Base-by-base conservation (phyloP, 2,888 invertebrate species). In the Hydraecia micacea region DNA sequence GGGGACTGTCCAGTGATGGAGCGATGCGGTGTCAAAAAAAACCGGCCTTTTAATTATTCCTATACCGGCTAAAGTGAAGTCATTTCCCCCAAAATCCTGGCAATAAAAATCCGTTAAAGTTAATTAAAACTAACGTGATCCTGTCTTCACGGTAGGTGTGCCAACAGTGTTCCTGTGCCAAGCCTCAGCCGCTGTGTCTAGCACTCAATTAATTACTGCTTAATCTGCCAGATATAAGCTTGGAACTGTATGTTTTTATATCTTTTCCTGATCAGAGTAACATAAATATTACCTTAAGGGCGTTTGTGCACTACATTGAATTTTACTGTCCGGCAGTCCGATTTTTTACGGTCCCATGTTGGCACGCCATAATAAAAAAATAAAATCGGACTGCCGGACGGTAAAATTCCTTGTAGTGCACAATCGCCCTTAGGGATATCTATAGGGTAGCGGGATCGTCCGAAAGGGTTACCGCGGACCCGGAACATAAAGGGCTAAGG, bases 121-220 rank as follows among this genome's bases (percentile, higher is more conserved):
- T 84, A 80, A 86, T 88, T 86, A 83, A 81, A 83, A 81, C 75
- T 73, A 86, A 88, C 73, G 79, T 65, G 68, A 60, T 79, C 67
- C 71, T 75, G 79, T 83, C 84, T 79, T 79, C 65, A 65, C 1
- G 11, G 62, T 66, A 67, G 80, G 78, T 73, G 78, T 86, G 84
- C 84, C 87, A 87, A 84, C 77, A 71, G 13, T 15, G 9, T 49
- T 21, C 5, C 39, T 15, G 75, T 80, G 88, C 88, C 87, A 87
- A 87, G 81, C 70, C 79, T 75, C 67, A 66, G 13, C 77, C 74
- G 52, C 79, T 77, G 55, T 65, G 72, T 77, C 70, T 86, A 75
- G 73, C 80, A 84, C 73, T 81, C 84, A 74, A 84, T 86, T 88
- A 84, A 86, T 84, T 86, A 86, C 39, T 55, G 62, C 21, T 73